Base-by-base conservation (phyloP, 2,888 invertebrate genomes). In the Caenorhabditis sinica region DNA sequence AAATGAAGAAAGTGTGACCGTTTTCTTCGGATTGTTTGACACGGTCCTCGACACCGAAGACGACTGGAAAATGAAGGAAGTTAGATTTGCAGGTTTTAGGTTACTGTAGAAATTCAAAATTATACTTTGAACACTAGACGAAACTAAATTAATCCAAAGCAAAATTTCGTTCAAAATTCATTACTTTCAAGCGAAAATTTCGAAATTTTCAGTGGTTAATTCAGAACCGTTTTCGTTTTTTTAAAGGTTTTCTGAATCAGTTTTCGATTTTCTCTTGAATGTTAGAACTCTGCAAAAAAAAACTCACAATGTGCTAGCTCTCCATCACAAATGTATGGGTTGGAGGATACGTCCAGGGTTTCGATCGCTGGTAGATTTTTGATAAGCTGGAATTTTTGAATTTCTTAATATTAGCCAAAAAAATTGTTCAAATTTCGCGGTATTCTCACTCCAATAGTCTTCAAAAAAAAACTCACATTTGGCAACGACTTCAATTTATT, bases 401-500 rank as follows among this genome's bases (percentile, higher is more conserved):
- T 58, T 96, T 94, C 33, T 33, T 4, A 33, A 33, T 33, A n/a
- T n/a, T n/a, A n/a, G n/a, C n/a, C n/a, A n/a, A n/a, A n/a, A n/a
- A n/a, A n/a, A n/a, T n/a, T n/a, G n/a, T n/a, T n/a, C n/a, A 33
- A 33, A 63, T 63, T 36, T 63, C n/a, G n/a, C n/a, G 17, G 45
- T n/a, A 33, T 13, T 17, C 17, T 11, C 3, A 23, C 2, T 30
- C 23, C 6, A 23, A 25, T 13, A 33, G 8, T 33, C 8, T 33
- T 33, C 33, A 33, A 33, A 33, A 43, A 36, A 11, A n/a, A 20
- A 36, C 68, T 75, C 33, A 83, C 77, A 77, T 83, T 65, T 65
- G 85, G 85, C 17, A 96, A 93, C 75, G 95, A 95, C 17, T 95
- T 95, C 63, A 97, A 93, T 92, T 96, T 96, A 96, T 96, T 96